These are phyloP conservation scores for Chrysopilus asiliformis DNA, from an alignment of 2,888 invertebrate species.

Conservation along the genomic window DNA sequence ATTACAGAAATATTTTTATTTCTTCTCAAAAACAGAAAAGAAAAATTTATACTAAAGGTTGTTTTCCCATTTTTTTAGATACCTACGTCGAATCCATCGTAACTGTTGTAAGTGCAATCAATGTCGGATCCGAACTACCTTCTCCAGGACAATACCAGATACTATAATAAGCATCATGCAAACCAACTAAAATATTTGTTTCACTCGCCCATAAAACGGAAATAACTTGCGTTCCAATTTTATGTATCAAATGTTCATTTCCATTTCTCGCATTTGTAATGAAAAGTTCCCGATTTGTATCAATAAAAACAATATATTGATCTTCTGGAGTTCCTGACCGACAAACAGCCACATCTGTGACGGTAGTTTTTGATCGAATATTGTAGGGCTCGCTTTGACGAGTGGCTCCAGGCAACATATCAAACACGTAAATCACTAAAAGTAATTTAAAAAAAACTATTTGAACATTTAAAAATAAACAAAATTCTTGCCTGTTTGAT, in stretches of 20 bases:
- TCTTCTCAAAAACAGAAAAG: constrained; percentile 8
- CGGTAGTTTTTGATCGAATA: constrained; percentile 46
- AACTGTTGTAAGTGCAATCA: constrained; percentile 48
- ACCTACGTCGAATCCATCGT: constrained; percentile 38
- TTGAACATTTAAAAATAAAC: background rate
- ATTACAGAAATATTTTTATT: constrained; percentile 31
- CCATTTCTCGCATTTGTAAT: constrained; percentile 44
- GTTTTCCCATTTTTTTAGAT: too few species aligned
- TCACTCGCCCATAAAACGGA: constrained; percentile 52
- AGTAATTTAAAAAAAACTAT: background rate
- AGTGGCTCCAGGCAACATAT: constrained; percentile 45
- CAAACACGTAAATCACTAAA: constrained; percentile 70
- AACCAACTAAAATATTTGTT: constrained; percentile 63
- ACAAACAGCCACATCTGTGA: constrained; percentile 73
- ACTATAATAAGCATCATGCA: constrained; percentile 62
- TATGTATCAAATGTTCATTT: constrained; percentile 15
- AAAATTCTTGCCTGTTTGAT: constrained; percentile 53
- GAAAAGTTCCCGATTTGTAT: constrained; percentile 78
- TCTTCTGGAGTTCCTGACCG: constrained; percentile 68
- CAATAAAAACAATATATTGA: constrained; percentile 75
- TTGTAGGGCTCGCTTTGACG: constrained; percentile 54
- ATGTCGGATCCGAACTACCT: constrained; percentile 54
- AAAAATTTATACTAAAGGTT: too few species aligned
- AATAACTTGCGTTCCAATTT: constrained; percentile 39
- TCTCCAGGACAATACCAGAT: constrained; percentile 73